phyloP scores from a whole-genome alignment of 2,113 vertebrate species.

The Hydrochoerus hydrochaeris region DNA sequence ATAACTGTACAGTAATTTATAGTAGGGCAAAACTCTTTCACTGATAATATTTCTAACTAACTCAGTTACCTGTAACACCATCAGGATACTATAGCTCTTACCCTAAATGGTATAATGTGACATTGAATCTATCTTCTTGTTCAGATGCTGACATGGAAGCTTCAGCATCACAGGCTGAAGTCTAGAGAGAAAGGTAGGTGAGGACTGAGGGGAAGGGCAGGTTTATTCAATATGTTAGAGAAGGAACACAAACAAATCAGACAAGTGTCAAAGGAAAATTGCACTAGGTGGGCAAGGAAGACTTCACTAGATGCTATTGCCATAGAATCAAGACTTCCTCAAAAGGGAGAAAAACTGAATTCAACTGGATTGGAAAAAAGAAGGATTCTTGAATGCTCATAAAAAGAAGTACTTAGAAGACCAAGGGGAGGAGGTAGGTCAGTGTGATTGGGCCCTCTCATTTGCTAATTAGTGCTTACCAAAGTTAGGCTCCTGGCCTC shows the following conservation, averaged over 20 bases:
- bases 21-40: no score
- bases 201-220: background rate
- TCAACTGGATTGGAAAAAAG: background rate
- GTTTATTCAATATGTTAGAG: background rate
- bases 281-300: background rate
- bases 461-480: slow-evolving; percentile 44
- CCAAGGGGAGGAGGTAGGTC: background rate
- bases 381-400: background rate
- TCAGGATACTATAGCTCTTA: background rate
- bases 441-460: background rate
- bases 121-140: background rate
- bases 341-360: background rate
- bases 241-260: background rate
- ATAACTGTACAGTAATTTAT: no score
- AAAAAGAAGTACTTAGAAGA: background rate
- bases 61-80: no score
- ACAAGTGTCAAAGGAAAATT: background rate
- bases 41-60: no score
- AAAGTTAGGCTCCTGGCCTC: background rate
- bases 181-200: background rate
- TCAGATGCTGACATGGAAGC: background rate
- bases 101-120: background rate
- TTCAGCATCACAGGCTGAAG: background rate
- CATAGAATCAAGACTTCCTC: background rate
- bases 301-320: background rate